Evolutionary conservation across 1,140 invertebrate genomes (phyloP), one percentile per base, ranked within the genome.

Genomic region (Grapholita molesta): DNA sequence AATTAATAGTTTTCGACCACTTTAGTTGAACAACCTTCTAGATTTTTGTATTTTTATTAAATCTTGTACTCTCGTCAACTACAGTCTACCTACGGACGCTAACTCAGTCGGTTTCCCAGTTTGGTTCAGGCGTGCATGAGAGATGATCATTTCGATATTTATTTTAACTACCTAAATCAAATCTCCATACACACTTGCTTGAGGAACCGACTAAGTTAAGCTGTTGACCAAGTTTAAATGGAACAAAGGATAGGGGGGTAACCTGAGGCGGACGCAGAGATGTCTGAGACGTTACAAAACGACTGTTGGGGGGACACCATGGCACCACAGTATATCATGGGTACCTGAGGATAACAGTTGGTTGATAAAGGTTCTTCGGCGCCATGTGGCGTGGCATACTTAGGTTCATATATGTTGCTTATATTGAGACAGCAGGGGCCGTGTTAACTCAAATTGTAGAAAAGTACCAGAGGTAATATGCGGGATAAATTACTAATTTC

Each of bases 271-370:
- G 87, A 82, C 0, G 85, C 80, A 4, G 86, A 88, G 52, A 90
- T 83, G 61, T 91, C 89, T 3, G 89, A 90, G 5, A 87, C 83
- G 77, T 90, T 91, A 85, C 86, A 89, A 70, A 86, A 90, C 48
- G 89, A 87, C 35, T 86, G 85, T 72, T 91, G 88, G 42, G 89
- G 89, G n/a, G 89, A 91, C 68, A 87, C 84, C 83, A 91, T 87
- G 30, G 84, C 84, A 38, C 86, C 85, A 79, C 88, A 91, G 69
- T 84, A 91, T 76, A 91, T 88, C 83, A 91, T 86, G 35, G 83
- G 83, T 6, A 91, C 85, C 88, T 91, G 82, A 55, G 30, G 64
- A 48, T n/a, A n/a, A n/a, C n/a, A n/a, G n/a, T n/a, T n/a, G n/a
- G n/a, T n/a, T n/a, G n/a, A n/a, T n/a, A n/a, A n/a, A n/a, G n/a